A percentile compares a stretch with the other conserved stretches of the same genome.
These are phyloP conservation scores for Salvelinus alpinus DNA, from an alignment of 2,113 vertebrate genomes.

Conservation along the genomic window DNA sequence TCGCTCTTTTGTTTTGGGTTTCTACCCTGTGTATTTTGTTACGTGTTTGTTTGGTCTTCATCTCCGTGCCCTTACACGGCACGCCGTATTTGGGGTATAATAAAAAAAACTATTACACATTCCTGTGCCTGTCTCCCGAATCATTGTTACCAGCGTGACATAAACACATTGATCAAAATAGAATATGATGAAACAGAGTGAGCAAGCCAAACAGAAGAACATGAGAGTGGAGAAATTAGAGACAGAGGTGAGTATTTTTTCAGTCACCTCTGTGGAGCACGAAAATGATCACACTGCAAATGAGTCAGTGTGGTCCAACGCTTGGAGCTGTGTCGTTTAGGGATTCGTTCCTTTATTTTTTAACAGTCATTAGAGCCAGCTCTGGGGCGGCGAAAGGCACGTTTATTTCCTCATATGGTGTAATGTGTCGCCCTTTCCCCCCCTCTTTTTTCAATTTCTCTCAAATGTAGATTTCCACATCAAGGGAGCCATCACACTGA, in stretches of 20 bases:
- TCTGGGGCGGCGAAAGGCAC: constrained; percentile 35
- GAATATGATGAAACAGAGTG: not conserved
- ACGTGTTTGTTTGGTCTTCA: too few species aligned
- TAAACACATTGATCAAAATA: not conserved
- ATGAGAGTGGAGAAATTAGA: not conserved
- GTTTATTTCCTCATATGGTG: constrained; percentile 60
- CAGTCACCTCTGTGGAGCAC: not conserved
- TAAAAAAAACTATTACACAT: too few species aligned
- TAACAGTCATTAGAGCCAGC: constrained; percentile 37
- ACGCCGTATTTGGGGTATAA: too few species aligned
- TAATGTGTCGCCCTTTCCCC: constrained; percentile 51
- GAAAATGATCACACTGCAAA: not conserved
- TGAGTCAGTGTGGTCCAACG: constrained; percentile 10
- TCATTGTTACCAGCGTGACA: too few species aligned
- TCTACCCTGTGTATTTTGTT: too few species aligned
- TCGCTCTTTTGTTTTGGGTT: too few species aligned
- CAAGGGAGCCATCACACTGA: constrained; percentile 52
- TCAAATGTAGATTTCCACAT: constrained; percentile 66
- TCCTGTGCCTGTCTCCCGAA: too few species aligned
- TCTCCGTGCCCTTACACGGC: too few species aligned
- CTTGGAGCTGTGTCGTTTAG: constrained; percentile 20
- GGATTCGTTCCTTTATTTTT: constrained; percentile 10
- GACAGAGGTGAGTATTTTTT: not conserved
- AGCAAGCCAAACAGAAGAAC: not conserved
- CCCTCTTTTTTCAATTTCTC: constrained; percentile 45